Percentiles rank a stretch among this genome's conserved stretches.
Evolutionary conservation across 2,888 invertebrate genomes (phyloP).

Genomic region (Capitulum mitella): DNA sequence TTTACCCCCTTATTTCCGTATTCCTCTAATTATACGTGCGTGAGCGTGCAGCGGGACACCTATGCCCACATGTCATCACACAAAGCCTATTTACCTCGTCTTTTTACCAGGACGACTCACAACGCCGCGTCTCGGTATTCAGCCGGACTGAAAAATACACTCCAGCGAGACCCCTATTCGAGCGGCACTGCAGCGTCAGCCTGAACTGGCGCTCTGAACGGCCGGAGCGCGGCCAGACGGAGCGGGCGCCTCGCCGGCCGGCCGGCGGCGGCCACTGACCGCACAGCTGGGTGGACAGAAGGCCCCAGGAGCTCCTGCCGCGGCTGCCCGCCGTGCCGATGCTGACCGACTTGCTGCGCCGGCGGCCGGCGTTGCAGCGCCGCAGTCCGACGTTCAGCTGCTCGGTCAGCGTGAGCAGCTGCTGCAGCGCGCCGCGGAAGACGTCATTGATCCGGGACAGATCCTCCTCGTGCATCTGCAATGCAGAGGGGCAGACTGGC

Average conservation of each 20-base stretch:
- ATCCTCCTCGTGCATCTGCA: conserved; percentile 21
- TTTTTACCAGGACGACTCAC: too few species aligned
- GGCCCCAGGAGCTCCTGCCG: neutral
- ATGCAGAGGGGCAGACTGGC: neutral
- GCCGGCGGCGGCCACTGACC: too few species aligned
- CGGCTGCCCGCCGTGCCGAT: neutral
- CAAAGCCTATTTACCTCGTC: too few species aligned
- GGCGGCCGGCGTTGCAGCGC: neutral
- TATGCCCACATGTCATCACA: too few species aligned
- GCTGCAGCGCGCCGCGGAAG: neutral
- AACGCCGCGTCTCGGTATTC: too few species aligned
- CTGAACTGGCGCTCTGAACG: neutral
- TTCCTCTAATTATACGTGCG: too few species aligned
- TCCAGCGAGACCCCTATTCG: too few species aligned
- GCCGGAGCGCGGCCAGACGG: too few species aligned
- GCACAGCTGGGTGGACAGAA: neutral
- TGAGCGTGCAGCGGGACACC: too few species aligned
- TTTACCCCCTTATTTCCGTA: too few species aligned
- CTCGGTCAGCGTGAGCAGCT: neutral
- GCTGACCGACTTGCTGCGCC: conserved; percentile 21
- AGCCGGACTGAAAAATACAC: too few species aligned
- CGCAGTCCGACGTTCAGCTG: neutral
- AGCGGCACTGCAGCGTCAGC: neutral
- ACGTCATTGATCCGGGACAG: neutral
- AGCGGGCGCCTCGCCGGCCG: too few species aligned